A percentile compares a stretch with the other conserved stretches of the same genome.
Conservation (phyloP, 1,140 invertebrate genomes). For the Drosophila littoralis region DNA sequence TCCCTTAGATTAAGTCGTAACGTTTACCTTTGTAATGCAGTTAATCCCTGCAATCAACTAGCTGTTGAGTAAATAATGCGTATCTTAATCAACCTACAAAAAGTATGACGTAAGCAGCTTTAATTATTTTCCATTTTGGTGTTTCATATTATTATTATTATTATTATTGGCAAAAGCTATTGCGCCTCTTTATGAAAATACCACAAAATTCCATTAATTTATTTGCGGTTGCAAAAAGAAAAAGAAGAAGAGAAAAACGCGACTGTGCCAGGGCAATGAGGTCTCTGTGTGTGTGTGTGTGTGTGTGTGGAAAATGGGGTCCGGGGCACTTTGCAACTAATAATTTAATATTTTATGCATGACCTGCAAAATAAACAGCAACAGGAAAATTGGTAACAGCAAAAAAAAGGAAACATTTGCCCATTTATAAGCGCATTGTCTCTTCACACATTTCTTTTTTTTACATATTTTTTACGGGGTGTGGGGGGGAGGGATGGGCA, state of each 20-base stretch:
- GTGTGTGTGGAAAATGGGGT: not conserved
- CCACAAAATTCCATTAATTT: constrained; percentile 52
- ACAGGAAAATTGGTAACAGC: constrained; percentile 49
- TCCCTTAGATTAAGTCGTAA: not conserved
- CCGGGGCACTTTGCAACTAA: constrained; percentile 69
- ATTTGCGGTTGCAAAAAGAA: constrained; percentile 42
- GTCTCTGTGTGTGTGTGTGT: constrained; percentile 10
- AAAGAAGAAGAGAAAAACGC: constrained; percentile 8
- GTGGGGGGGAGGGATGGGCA: not conserved
- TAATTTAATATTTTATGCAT: constrained; percentile 83
- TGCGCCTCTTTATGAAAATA: constrained; percentile 34
- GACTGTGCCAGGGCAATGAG: constrained; percentile 23
- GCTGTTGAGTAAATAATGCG: constrained; percentile 28
- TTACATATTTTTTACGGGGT: constrained; percentile 8
- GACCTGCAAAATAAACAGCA: constrained; percentile 75
- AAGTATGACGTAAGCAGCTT: constrained; percentile 38
- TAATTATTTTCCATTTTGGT: constrained; percentile 44
- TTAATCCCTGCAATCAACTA: constrained; percentile 24
- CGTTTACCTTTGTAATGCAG: not conserved
- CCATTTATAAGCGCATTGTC: constrained; percentile 49
- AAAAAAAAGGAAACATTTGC: constrained; percentile 42
- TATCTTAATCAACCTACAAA: constrained; percentile 21
- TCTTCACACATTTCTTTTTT: constrained; percentile 41
- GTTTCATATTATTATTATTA: constrained; percentile 1
- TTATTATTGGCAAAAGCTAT: constrained; percentile 33